phyloP scores from a whole-genome alignment of 2,113 vertebrate genomes.

The Odocoileus virginianus region DNA sequence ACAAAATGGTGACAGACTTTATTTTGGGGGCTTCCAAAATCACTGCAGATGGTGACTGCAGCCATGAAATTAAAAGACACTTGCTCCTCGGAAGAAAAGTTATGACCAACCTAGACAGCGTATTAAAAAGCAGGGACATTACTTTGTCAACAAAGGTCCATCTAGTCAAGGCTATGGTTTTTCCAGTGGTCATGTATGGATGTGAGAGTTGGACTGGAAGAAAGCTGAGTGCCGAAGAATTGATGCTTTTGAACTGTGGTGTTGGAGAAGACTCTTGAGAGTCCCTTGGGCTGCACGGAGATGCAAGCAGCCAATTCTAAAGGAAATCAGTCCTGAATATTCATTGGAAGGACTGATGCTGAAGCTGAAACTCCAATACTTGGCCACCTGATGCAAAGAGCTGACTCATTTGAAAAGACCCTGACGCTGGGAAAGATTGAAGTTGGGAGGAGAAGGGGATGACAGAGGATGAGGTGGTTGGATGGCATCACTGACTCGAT shows the following conservation, averaged over 20 bases:
- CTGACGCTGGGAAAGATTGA: neutral
- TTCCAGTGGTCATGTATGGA: neutral
- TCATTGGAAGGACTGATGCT: neutral
- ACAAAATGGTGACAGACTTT: neutral
- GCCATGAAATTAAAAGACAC: neutral
- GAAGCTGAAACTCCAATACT: neutral
- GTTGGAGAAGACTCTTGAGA: neutral
- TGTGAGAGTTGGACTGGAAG: neutral
- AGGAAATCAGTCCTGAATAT: neutral
- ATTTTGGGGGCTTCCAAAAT: neutral
- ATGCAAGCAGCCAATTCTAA: neutral
- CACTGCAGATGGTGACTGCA: neutral
- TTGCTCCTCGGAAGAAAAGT: neutral
- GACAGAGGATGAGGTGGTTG: neutral
- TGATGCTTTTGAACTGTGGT: neutral
- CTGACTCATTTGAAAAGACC: neutral
- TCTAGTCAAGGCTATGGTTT: neutral
- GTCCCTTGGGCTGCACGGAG: neutral
- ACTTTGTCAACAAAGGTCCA: neutral
- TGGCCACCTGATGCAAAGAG: neutral
- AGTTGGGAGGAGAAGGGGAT: neutral
- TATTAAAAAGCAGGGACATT: neutral
- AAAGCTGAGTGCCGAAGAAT: fast-evolving
- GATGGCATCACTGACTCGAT: neutral
- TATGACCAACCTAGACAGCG: neutral